Evolutionary conservation across 2,113 vertebrate species (phyloP).

Genomic region (Prionailurus bengalensis): DNA sequence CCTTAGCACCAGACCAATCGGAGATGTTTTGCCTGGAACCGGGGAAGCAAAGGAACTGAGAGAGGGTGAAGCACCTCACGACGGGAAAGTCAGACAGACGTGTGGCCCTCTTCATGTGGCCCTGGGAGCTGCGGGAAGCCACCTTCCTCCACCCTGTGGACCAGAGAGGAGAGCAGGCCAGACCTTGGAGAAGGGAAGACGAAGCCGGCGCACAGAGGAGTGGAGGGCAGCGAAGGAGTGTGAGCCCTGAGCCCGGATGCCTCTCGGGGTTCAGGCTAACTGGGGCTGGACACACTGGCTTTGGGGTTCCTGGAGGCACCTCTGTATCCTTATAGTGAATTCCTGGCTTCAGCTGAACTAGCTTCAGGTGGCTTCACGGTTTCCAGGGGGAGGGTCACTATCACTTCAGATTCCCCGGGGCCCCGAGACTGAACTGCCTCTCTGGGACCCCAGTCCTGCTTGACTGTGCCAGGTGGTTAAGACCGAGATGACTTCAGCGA

Average conservation of each 20-base stretch:
- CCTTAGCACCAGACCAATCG: neutral
- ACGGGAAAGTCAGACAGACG: neutral
- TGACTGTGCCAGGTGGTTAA: neutral
- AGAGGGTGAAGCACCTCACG: neutral
- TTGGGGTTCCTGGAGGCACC: neutral
- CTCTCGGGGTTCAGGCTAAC: neutral
- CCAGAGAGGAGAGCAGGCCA: neutral
- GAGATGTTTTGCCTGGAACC: neutral
- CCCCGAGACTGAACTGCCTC: neutral
- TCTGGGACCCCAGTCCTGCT: neutral
- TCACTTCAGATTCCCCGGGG: neutral
- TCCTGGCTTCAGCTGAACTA: neutral
- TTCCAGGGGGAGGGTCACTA: neutral
- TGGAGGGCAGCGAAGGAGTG: fast-evolving
- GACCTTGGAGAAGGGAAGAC: neutral
- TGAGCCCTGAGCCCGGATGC: neutral
- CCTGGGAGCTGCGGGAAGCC: neutral
- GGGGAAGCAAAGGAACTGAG: neutral
- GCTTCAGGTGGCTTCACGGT: neutral
- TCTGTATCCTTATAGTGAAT: neutral
- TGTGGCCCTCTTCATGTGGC: neutral
- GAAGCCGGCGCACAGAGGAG: neutral
- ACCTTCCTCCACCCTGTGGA: neutral
- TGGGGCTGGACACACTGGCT: neutral
- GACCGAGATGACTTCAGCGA: neutral